Evolutionary conservation across 2,888 invertebrate genomes (phyloP).

Genomic region (Dryocosmus kuriphilus): DNA sequence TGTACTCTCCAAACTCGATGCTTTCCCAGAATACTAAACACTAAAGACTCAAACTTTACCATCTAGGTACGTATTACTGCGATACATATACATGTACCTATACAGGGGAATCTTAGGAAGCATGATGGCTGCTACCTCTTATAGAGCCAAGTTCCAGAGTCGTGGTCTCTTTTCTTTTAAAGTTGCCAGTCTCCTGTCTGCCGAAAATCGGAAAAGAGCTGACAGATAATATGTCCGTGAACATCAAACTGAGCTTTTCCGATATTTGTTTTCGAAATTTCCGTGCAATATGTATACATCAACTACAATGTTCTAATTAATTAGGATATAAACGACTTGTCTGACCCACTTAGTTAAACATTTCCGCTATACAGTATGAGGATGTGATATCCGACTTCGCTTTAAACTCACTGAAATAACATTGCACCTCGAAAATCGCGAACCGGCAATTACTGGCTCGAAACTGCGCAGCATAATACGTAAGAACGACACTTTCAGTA

Average conservation of each 20-base stretch:
- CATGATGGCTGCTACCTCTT: constrained; percentile 3
- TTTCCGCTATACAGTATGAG: constrained; percentile 31
- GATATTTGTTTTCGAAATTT: constrained; percentile 12
- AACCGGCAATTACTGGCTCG: constrained; percentile 56
- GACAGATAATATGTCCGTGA: neutral
- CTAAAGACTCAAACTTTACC: constrained; percentile 23
- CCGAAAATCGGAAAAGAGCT: constrained; percentile 13
- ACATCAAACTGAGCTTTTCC: constrained; percentile 9
- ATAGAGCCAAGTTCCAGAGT: constrained; percentile 27
- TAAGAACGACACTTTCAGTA: constrained; percentile 51
- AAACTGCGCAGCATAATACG: constrained; percentile 43
- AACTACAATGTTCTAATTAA: constrained; percentile 3
- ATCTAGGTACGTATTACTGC: too few relatives aligned
- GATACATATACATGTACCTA: too few relatives aligned
- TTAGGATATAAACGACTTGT: constrained; percentile 19
- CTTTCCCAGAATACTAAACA: constrained; percentile 32
- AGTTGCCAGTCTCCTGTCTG: constrained; percentile 11
- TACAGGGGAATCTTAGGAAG: neutral
- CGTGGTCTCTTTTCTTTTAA: constrained; percentile 12
- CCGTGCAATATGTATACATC: too few relatives aligned
- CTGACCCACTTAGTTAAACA: constrained; percentile 38
- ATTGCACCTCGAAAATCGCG: constrained; percentile 48
- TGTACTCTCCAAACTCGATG: constrained; percentile 9
- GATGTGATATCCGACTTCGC: constrained; percentile 55
- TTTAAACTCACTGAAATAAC: constrained; percentile 57